Evolutionary conservation across 2,113 vertebrate species (phyloP), one percentile per base, ranked within the genome.

Genomic region (Prolemur simus): DNA sequence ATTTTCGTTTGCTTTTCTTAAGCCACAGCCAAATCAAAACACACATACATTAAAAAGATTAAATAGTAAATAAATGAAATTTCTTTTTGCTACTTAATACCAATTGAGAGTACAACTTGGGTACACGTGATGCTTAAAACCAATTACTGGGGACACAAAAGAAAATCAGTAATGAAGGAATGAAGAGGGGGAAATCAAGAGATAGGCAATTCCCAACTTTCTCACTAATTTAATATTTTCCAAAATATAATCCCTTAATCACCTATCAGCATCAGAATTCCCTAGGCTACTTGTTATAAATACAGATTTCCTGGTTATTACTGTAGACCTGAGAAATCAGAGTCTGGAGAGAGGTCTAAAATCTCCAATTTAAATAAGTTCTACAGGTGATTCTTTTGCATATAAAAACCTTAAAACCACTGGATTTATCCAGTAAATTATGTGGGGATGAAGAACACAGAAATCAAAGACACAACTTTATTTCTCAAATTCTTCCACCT

Each of bases 401-500:
- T n/a, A 83, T 85, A 83, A 82, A 95, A 84, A 45, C 13, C 29
- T 82, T 56, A 87, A 25, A 94, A 56, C 12, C 21, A 69, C 3
- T 86, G 15, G 14, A 68, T 37, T 49, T 74, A 92, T 83, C 76
- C 23, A 92, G 8, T 73, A 94, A 87, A 47, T 82, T 88, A 52
- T 49, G 71, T 2, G 58, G 64, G 27, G 34, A 80, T 76, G 63
- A 80, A 78, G 47, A 81, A 85, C 74, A 73, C 1, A 80, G 86
- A 96, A 94, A 83, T 77, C 27, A 83, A 92, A 92, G 23, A 42
- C 54, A 78, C 21, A 93, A 87, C 49, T 80, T 83, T 91, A 54
- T 82, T 92, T 84, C 56, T 95, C 63, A 89, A 89, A 85, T 85
- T 92, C 82, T 96, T 96, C 60, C 49, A 73, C n/a, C 85, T 42